phyloP scores from a whole-genome alignment of 2,888 invertebrate genomes.

The Scotopteryx bipunctaria region DNA sequence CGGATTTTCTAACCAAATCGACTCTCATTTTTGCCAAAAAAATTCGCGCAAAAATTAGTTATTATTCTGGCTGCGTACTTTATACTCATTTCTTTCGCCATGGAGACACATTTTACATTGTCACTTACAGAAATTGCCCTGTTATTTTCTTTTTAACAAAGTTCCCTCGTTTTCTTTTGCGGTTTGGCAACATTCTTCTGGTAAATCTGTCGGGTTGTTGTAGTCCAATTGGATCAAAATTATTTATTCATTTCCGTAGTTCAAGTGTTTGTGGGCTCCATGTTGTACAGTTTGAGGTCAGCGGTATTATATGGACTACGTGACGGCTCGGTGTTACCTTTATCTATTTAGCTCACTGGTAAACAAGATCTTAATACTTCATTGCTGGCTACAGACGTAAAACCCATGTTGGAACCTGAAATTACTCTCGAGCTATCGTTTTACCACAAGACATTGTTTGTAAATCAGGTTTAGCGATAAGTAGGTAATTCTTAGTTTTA shows the following conservation, averaged over 20 bases:
- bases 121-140: background rate
- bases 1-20: no score
- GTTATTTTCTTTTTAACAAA: background rate
- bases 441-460: no score
- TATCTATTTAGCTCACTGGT: constrained; percentile 16
- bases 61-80: background rate
- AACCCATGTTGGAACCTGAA: background rate
- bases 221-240: background rate
- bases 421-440: background rate
- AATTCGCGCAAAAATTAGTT: background rate
- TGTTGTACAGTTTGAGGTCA: constrained; percentile 13
- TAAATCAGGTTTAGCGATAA: background rate
- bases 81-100: background rate
- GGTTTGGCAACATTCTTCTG: background rate
- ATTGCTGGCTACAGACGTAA: background rate
- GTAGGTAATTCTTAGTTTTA: constrained; percentile 10
- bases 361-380: constrained; percentile 1
- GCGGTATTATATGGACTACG: background rate
- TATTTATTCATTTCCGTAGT: constrained; percentile 8
- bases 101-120: constrained; percentile 3
- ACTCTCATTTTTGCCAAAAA: background rate
- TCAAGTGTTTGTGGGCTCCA: constrained; percentile 1
- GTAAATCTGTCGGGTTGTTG: background rate
- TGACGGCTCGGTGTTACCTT: constrained; percentile 5
- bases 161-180: background rate